Conservation (phyloP, 2,888 invertebrate genomes). For the Mimas tiliae region DNA sequence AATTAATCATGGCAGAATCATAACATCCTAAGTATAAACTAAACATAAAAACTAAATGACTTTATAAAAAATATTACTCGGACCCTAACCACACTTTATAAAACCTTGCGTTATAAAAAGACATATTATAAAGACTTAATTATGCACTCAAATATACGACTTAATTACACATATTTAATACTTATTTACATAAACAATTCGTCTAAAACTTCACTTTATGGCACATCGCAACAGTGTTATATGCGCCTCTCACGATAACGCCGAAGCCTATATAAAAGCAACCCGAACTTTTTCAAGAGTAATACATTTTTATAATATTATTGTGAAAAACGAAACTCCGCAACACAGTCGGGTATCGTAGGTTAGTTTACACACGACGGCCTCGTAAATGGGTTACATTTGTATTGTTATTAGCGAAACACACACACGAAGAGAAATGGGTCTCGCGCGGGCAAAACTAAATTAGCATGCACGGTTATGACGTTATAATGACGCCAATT, state of each 20-base stretch:
- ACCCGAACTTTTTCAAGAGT: conserved; percentile 10
- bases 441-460: conserved; percentile 38
- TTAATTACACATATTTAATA: conserved; percentile 21
- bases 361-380: conserved; percentile 30
- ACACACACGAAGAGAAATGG: conserved; percentile 41
- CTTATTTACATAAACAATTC: conserved; percentile 23
- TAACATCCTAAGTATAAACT: neutral
- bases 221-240: conserved; percentile 24
- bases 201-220: conserved; percentile 16
- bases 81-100: conserved; percentile 5
- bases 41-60: conserved; percentile 16
- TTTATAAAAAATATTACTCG: neutral
- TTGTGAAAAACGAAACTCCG: neutral
- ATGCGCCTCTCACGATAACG: conserved; percentile 23
- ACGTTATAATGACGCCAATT: conserved; percentile 39
- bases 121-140: conserved; percentile 21
- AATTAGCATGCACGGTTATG: conserved; percentile 43
- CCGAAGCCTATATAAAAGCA: neutral
- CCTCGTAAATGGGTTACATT: conserved; percentile 40
- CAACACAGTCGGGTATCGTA: conserved; percentile 18
- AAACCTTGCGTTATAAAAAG: conserved; percentile 12
- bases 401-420: conserved; percentile 30
- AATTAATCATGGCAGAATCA: neutral
- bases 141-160: conserved; percentile 24
- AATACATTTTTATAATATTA: too few species aligned